Evolutionary conservation across 1,140 invertebrate genomes (phyloP), one percentile per base, ranked within the genome.

Genomic region (Drosophila pruinosa): DNA sequence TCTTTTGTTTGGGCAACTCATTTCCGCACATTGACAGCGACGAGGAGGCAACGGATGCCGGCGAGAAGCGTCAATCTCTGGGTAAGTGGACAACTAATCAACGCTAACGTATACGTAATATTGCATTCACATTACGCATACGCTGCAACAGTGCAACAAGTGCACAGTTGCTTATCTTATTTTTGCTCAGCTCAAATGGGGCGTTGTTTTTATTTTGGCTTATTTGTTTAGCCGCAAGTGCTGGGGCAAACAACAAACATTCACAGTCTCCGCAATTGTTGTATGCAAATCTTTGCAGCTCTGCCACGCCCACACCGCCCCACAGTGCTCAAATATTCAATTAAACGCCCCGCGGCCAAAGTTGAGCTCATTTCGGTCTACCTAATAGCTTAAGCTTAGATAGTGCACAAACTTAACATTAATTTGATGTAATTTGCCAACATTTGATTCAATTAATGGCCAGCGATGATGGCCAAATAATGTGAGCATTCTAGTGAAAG

Each of bases 21-120:
- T 95, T 95, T 90, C 93, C 93, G 43, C 94, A 95, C 89, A 95
- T 95, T 72, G 94, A 95, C 89, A 95, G 94, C 78, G 94, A 95
- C 77, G 94, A 95, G 65, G 94, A 95, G 78, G 94, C 94, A 52
- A 93, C 94, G 72, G 92, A 92, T 58, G 63, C 38, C 24, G 76
- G 64, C 52, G 91, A 92, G 56, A 90, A 91, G 41, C 86, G 81
- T 14, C 91, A 91, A 80, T 82, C 65, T 52, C 21, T 71, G 28
- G 88, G 78, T 88, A 75, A 86, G 61, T 71, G 43, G 17, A 45
- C 75, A 75, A 36, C 53, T 43, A 17, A 57, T 39, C 38, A 48
- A 24, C 26, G 21, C 5, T 3, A 6, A 52, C 86, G 89, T 89
- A 75, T 74, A 80, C 76, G 72, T 89, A 85, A 76, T 74, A 57